Evolutionary conservation across 2,888 invertebrate genomes (phyloP), one percentile per base, ranked within the genome.

Genomic region (Alcis repandata): DNA sequence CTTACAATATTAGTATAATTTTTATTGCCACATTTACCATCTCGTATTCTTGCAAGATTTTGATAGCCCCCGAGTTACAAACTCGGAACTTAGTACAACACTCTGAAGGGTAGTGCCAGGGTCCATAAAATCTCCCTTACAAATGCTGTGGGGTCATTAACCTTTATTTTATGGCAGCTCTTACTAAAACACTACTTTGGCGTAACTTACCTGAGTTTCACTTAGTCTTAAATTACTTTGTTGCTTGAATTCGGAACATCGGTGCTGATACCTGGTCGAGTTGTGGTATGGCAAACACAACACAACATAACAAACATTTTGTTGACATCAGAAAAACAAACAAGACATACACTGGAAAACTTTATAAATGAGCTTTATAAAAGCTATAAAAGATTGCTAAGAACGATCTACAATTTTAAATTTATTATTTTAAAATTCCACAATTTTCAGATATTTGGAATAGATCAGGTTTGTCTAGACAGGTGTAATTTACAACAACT

Each of bases 111-210:
- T 67, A 79, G 77, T 80, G 76, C 75, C 68, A 60, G 71, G 46
- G 63, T 69, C 71, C 77, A 83, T 89, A 88, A 88, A 86, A 87
- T 86, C 82, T 80, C 86, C 82, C 80, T 85, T 77, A 80, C 83
- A 85, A 87, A 88, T 88, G 84, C 76, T 81, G 78, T 59, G 70
- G 74, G 83, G 78, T 84, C 85, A 84, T 88, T 88, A 88, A 85
- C 85, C 84, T 87, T 87, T 84, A 86, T 81, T 84, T 87, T 85
- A 87, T 80, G 76, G 73, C 70, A 71, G 75, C 81, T 83, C 76
- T 79, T 72, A 79, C 79, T 74, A 69, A 51, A 75, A 77, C 72
- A 75, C 75, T 72, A 73, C 75, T 69, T 73, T 59, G 41, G 62
- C 46, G 48, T 46, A 59, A 59, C 64, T 65, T 54, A 64, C 63